Conservation (phyloP, 23 tunicate genomes). For the Corella eumyota region DNA sequence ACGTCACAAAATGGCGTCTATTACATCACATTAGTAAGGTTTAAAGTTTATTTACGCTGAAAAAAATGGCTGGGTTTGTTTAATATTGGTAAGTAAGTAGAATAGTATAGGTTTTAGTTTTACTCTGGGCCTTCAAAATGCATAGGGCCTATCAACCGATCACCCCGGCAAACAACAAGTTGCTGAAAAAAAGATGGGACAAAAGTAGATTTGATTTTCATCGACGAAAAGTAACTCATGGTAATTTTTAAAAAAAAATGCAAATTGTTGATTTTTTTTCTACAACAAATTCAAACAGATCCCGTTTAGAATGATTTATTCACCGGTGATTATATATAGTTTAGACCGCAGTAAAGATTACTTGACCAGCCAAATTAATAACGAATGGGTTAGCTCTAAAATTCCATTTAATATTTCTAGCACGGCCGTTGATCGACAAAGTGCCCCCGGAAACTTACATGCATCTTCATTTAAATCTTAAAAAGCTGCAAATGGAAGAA, state of each 20-base stretch:
- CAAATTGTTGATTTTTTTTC: background rate
- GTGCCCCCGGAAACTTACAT: slow-evolving; percentile 53
- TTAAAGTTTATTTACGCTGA: too few relatives aligned
- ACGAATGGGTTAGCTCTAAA: too few relatives aligned
- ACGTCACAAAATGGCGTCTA: too few relatives aligned
- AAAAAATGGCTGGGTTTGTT: too few relatives aligned
- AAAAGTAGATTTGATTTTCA: slow-evolving; percentile 47
- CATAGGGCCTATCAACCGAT: slow-evolving; percentile 69
- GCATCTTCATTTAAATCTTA: slow-evolving; percentile 71
- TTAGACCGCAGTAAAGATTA: too few relatives aligned
- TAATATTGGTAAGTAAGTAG: too few relatives aligned
- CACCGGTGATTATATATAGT: too few relatives aligned
- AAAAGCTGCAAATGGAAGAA: slow-evolving; percentile 72
- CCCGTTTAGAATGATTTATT: too few relatives aligned
- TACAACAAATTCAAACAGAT: background rate
- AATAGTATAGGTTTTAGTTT: too few relatives aligned
- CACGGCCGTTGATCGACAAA: slow-evolving; percentile 49
- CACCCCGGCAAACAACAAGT: slow-evolving; percentile 61
- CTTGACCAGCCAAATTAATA: too few relatives aligned
- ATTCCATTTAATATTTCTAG: background rate
- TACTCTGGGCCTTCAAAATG: too few relatives aligned
- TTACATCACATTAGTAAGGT: too few relatives aligned
- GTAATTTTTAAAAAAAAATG: background rate
- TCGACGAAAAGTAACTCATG: slow-evolving; percentile 30
- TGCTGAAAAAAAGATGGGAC: slow-evolving; percentile 63